Evolutionary conservation across 2,113 vertebrate species (phyloP).

Genomic region (Tonatia bakeri): DNA sequence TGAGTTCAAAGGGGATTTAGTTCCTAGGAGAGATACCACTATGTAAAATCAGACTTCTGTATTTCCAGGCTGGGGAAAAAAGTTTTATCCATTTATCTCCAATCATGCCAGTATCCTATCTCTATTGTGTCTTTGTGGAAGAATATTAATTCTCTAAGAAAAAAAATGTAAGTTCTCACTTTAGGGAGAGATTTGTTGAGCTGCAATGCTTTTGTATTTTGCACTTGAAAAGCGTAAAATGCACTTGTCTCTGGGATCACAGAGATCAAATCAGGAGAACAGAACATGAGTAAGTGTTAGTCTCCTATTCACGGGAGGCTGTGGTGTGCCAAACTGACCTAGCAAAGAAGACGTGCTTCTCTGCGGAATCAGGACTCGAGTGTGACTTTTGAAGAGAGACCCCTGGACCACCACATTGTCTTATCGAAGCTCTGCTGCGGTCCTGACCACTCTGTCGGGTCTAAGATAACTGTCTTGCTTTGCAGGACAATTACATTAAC

Average conservation of each 20-base stretch:
- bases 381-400: slow-evolving; percentile 6
- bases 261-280: slow-evolving; percentile 20
- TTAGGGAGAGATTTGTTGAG: slow-evolving; percentile 39
- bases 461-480: slow-evolving; percentile 36
- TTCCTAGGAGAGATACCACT: not conserved
- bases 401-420: not conserved
- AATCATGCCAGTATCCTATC: slow-evolving; percentile 20
- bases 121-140: slow-evolving; percentile 36
- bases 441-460: not conserved
- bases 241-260: slow-evolving; percentile 8
- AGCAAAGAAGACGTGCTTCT: slow-evolving; percentile 3
- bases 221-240: slow-evolving; percentile 53
- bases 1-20: slow-evolving; percentile 18
- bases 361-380: not conserved
- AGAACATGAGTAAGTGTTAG: slow-evolving; percentile 14
- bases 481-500: slow-evolving; percentile 71
- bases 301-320: not conserved
- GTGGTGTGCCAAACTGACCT: not conserved
- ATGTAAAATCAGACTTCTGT: slow-evolving; percentile 19
- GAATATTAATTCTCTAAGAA: slow-evolving; percentile 33
- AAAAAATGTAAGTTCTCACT: slow-evolving; percentile 24
- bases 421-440: not conserved
- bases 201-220: slow-evolving; percentile 42
- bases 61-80: not conserved
- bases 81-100: not conserved